phyloP scores from a whole-genome alignment of 2,113 vertebrate species.

The Puntigrus tetrazona region DNA sequence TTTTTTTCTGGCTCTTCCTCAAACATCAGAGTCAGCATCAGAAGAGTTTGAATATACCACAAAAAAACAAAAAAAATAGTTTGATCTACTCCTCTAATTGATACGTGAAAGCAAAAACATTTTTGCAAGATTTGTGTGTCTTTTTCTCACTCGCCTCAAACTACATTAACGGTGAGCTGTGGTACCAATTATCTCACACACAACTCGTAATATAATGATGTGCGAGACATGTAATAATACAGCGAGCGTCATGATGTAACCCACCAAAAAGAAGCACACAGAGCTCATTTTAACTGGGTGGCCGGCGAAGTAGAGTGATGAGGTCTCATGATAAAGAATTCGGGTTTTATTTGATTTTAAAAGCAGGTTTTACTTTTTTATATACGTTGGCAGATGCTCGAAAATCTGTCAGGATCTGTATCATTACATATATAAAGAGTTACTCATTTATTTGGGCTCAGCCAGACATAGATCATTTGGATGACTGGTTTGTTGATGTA shows the following conservation, averaged over 20 bases:
- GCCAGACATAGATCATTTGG: background rate
- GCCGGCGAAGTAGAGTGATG: background rate
- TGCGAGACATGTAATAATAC: background rate
- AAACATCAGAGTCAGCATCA: background rate
- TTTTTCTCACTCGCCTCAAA: background rate
- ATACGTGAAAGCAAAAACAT: constrained; percentile 2
- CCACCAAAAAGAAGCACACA: background rate
- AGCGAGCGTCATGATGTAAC: background rate
- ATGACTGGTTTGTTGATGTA: background rate
- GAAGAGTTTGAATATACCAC: background rate
- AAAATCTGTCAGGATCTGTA: background rate
- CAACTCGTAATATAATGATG: constrained; percentile 13
- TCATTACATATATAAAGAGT: background rate
- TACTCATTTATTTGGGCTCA: background rate
- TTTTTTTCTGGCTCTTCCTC: background rate
- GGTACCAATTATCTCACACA: constrained; percentile 6
- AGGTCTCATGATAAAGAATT: background rate
- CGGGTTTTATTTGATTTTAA: background rate
- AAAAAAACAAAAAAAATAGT: too few species aligned
- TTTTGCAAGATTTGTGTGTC: background rate
- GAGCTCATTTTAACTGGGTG: constrained; percentile 1
- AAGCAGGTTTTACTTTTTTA: background rate
- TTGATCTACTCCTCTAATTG: background rate
- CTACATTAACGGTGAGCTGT: background rate
- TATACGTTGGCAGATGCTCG: background rate